Base-by-base conservation (phyloP, 2,888 invertebrate genomes). In the Gerosis bhagava region DNA sequence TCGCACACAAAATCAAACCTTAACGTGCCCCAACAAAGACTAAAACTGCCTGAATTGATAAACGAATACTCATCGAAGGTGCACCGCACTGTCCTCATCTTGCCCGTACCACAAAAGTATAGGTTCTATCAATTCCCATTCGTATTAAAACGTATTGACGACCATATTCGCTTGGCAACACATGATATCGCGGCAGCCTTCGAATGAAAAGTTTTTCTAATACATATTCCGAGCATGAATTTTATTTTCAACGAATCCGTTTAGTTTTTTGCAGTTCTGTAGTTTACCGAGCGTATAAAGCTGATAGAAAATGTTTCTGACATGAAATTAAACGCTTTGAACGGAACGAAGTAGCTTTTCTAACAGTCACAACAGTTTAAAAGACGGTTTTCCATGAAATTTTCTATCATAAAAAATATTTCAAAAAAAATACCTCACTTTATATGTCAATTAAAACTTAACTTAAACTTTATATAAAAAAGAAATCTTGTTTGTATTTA, bases 211-310 rank as follows among this genome's bases (percentile, higher is more conserved):
- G 24, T 31, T 45, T 41, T 37, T 37, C 45, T 45, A 45, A 45
- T 45, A 45, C 37, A 45, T 45, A 45, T 46, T 46, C 46, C 46
- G 15, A 46, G 46, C 39, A 39, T 46, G 46, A 39, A 46, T 39
- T 46, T 46, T 39, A 46, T 46, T 46, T 36, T 46, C 39, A 39
- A 39, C 39, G 39, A 46, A 46, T 46, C 39, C 46, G 32, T 46
- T 46, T 46, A 46, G 46, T 39, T 39, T 46, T 39, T 39, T 32
- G 15, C 46, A 32, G 19, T 39, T 46, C 21, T 39, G 39, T 46
- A 46, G 45, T 31, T 45, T 31, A 32, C 45, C 24, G 25, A 32
- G 37, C 31, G 31, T 32, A 39, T 24, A 26, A 37, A 37, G 39
- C 46, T 37, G 17, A 31, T 32, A 15, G 32, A 26, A 29, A 46